A percentile compares a stretch with the other conserved stretches of the same genome.
Conservation (phyloP, 1,140 invertebrate genomes). For the Branchinecta lynchi region DNA sequence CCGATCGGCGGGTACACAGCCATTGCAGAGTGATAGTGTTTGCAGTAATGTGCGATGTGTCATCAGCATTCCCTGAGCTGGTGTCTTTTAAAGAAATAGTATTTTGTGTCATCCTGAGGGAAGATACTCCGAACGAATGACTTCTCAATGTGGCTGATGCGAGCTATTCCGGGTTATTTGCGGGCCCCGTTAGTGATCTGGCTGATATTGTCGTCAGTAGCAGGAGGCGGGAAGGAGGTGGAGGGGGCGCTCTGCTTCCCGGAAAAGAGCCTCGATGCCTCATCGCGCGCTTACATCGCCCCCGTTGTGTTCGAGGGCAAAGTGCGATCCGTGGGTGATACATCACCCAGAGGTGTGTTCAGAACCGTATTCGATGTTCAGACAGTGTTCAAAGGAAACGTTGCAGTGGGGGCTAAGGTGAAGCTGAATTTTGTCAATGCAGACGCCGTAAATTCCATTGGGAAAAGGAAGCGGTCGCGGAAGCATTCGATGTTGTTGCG, state of each 20-base stretch:
- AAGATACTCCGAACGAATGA: background rate
- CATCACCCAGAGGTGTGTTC: slow-evolving; percentile 39
- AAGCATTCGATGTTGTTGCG: slow-evolving; percentile 8
- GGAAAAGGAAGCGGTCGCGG: slow-evolving; percentile 1
- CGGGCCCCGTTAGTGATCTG: background rate
- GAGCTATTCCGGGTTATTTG: background rate
- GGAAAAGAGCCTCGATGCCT: slow-evolving; percentile 40
- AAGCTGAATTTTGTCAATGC: slow-evolving; percentile 37
- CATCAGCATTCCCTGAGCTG: no score
- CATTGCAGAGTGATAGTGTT: no score
- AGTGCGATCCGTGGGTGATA: slow-evolving; percentile 41
- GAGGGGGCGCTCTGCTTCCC: slow-evolving; percentile 35
- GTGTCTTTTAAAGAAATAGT: no score
- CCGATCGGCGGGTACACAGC: background rate
- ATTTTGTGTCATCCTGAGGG: no score
- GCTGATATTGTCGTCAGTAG: background rate
- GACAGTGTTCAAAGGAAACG: slow-evolving; percentile 41
- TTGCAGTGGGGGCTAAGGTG: slow-evolving; percentile 36
- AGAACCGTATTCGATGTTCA: slow-evolving; percentile 48
- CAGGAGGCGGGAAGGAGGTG: background rate
- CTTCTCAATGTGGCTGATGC: slow-evolving; percentile 8
- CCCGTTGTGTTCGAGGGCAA: slow-evolving; percentile 47
- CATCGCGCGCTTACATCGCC: slow-evolving; percentile 37
- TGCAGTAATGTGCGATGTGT: no score
- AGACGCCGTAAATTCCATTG: slow-evolving; percentile 15